Conservation (phyloP, 2,888 invertebrate species). For the Drosophila parthenogenetica region DNA sequence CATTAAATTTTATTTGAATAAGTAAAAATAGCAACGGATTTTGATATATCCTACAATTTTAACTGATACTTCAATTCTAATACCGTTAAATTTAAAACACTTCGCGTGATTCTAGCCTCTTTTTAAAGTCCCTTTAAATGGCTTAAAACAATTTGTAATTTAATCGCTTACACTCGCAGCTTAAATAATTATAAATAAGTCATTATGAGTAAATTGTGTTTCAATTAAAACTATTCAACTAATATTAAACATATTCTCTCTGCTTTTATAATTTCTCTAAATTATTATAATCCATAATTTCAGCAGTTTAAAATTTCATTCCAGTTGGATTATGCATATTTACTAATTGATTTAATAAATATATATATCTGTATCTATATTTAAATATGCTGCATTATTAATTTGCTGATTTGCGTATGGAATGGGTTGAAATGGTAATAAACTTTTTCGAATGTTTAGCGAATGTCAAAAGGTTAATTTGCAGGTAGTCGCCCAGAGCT, state of each 20-base stretch:
- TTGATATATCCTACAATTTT: no score
- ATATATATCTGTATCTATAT: slow-evolving; percentile 12
- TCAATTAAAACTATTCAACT: slow-evolving; percentile 23
- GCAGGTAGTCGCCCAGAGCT: slow-evolving; percentile 16
- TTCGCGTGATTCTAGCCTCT: neutral
- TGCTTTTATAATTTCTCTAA: slow-evolving; percentile 17
- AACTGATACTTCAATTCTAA: no score
- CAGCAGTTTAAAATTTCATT: slow-evolving; percentile 45
- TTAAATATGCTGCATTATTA: slow-evolving; percentile 50
- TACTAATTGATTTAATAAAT: slow-evolving; percentile 71
- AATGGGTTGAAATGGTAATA: slow-evolving; percentile 13
- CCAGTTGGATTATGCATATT: slow-evolving; percentile 38
- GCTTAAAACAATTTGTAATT: neutral
- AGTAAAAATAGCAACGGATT: no score
- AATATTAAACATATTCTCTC: slow-evolving; percentile 12
- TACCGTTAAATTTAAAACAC: no score
- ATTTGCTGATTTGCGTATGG: slow-evolving; percentile 2
- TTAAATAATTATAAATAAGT: slow-evolving; percentile 4
- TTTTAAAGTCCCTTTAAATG: neutral
- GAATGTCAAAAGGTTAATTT: slow-evolving; percentile 59
- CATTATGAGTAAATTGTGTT: neutral
- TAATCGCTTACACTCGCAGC: neutral
- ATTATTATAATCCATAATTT: slow-evolving; percentile 51
- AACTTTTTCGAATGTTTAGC: slow-evolving; percentile 35
- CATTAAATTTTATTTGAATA: no score